These are phyloP conservation scores for Forbesichthys agassizii DNA, from an alignment of 2,113 vertebrate genomes.

Conservation along the genomic window DNA sequence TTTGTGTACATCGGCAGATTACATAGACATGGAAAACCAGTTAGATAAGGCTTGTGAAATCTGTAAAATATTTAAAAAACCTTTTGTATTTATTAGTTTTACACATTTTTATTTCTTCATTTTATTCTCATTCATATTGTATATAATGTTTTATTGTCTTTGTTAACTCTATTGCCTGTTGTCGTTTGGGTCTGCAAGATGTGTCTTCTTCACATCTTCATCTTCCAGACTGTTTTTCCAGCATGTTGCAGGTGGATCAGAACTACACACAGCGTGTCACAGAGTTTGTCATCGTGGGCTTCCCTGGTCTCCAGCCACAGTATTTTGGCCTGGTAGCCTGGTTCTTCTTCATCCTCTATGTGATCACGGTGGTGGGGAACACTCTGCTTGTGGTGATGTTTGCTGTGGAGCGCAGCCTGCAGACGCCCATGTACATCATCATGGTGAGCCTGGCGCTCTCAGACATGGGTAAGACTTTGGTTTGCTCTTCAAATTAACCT, in stretches of 20 bases:
- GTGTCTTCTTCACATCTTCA: too few species aligned
- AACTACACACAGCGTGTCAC: slow-evolving; percentile 13
- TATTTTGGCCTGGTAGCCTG: slow-evolving; percentile 34
- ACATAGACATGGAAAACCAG: too few species aligned
- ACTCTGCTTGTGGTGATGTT: slow-evolving; percentile 45
- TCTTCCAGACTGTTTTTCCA: slow-evolving; percentile 8
- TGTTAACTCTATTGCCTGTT: too few species aligned
- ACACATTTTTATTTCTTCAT: too few species aligned
- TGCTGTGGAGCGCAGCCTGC: slow-evolving; percentile 45
- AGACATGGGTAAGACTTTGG: slow-evolving; percentile 37
- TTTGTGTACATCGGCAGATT: too few species aligned
- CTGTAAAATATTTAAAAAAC: too few species aligned
- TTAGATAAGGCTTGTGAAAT: too few species aligned
- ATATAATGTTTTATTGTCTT: too few species aligned
- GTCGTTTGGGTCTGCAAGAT: too few species aligned
- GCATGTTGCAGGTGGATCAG: slow-evolving; percentile 38
- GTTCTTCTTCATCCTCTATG: slow-evolving; percentile 46
- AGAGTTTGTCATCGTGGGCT: slow-evolving; percentile 55
- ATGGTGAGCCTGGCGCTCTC: slow-evolving; percentile 43
- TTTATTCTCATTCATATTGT: too few species aligned
- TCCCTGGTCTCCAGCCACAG: slow-evolving; percentile 41
- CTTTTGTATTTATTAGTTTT: too few species aligned
- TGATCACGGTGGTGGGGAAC: slow-evolving; percentile 44
- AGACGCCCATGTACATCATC: slow-evolving; percentile 56
- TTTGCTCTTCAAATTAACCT: too few species aligned